Conservation (phyloP, 2,797 vertebrate genomes). For the Apogon talboti region DNA sequence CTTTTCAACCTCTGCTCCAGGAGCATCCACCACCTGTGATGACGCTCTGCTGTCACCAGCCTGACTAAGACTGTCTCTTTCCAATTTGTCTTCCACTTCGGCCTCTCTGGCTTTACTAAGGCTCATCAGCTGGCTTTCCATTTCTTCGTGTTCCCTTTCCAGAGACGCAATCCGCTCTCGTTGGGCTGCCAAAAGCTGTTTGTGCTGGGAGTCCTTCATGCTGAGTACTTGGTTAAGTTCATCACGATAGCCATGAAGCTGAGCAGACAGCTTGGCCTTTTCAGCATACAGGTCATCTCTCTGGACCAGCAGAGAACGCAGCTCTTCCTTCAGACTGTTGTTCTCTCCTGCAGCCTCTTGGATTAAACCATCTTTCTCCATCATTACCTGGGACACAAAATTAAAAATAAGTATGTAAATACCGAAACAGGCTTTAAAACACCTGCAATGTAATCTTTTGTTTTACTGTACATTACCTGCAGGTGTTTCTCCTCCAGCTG, state of each 20-base stretch:
- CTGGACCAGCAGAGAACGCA: slow-evolving; percentile 86
- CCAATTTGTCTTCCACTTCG: slow-evolving; percentile 66
- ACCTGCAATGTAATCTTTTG: background rate
- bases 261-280: slow-evolving; percentile 92
- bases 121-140: slow-evolving; percentile 77
- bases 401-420: background rate
- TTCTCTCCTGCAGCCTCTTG: slow-evolving; percentile 95
- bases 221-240: slow-evolving; percentile 93
- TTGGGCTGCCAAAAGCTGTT: slow-evolving; percentile 88
- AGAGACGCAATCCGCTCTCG: slow-evolving; percentile 84
- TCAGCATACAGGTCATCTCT: slow-evolving; percentile 94
- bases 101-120: slow-evolving; percentile 71
- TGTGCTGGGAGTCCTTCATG: slow-evolving; percentile 97
- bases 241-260: slow-evolving; percentile 90
- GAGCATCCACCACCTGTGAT: slow-evolving; percentile 61
- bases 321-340: slow-evolving; percentile 92
- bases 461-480: slow-evolving; percentile 54
- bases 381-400: slow-evolving; percentile 76
- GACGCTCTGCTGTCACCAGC: slow-evolving; percentile 63
- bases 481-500: slow-evolving; percentile 94
- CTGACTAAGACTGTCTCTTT: slow-evolving; percentile 79
- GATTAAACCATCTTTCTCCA: slow-evolving; percentile 94
- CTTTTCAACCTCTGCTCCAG: slow-evolving; percentile 83
- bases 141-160: slow-evolving; percentile 80
- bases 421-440: background rate